Conservation (phyloP, 2,888 invertebrate species). For the Allolobophora icterica region DNA sequence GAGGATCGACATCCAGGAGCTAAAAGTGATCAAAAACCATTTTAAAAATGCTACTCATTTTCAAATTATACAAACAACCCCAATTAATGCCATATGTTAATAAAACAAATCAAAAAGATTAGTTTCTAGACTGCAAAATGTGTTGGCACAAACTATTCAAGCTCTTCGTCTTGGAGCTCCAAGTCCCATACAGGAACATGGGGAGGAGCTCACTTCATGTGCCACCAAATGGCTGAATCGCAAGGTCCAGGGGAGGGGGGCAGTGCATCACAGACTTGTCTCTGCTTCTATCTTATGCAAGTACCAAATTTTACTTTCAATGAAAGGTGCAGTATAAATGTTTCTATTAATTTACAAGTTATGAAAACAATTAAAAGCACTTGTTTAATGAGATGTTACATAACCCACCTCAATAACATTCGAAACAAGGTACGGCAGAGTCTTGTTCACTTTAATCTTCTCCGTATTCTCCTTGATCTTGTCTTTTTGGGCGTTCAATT, state of each 20-base stretch:
- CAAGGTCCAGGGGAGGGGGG: neutral
- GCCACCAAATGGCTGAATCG: neutral
- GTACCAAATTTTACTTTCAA: neutral
- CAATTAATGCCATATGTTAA: neutral
- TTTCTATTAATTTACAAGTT: neutral
- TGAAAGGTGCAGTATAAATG: neutral
- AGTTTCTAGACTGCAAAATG: neutral
- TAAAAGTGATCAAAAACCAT: conserved; percentile 52
- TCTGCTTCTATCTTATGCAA: neutral
- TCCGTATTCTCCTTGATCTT: conserved; percentile 98
- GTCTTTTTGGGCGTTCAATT: conserved; percentile 92
- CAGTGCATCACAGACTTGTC: neutral
- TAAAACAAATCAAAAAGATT: neutral
- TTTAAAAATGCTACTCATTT: neutral
- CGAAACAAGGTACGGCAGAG: conserved; percentile 95
- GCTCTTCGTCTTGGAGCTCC: neutral
- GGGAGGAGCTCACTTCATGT: no score
- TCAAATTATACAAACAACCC: conserved; percentile 9
- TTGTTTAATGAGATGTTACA: neutral
- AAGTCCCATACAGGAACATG: neutral
- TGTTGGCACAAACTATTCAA: neutral
- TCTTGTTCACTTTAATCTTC: conserved; percentile 99
- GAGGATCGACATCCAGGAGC: conserved; percentile 93
- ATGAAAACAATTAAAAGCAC: neutral
- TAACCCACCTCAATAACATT: conserved; percentile 88